A percentile compares a stretch with the other conserved stretches of the same genome.
Conservation (phyloP, 2,113 vertebrate species). For the Montifringilla adamsi region DNA sequence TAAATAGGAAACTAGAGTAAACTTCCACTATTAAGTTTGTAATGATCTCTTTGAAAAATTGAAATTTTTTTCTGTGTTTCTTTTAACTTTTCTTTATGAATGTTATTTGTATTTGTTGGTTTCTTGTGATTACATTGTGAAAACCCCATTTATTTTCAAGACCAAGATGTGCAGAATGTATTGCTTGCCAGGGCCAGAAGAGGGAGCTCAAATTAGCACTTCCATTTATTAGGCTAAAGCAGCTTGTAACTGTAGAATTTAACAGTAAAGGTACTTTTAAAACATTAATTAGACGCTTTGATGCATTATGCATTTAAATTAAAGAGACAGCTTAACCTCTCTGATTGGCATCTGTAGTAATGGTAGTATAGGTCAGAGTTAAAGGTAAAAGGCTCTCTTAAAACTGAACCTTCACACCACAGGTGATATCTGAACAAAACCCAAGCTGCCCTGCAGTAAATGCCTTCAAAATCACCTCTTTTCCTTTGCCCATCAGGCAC, state of each 20-base stretch:
- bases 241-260: not conserved
- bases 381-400: not conserved
- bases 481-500: not conserved
- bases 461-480: not conserved
- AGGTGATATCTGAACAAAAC: not conserved
- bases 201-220: slow-evolving; percentile 8
- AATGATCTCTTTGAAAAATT: not conserved
- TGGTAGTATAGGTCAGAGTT: not conserved
- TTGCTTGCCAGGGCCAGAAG: not conserved
- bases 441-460: not conserved
- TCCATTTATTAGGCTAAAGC: not conserved
- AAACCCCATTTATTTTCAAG: not conserved
- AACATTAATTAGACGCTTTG: not conserved
- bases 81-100: not conserved
- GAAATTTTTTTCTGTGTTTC: not conserved
- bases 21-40: not conserved
- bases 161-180: not conserved
- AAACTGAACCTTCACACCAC: not conserved
- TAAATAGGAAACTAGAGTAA: not conserved
- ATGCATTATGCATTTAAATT: not conserved
- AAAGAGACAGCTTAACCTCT: not conserved
- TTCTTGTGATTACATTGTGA: not conserved
- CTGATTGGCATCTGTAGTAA: not conserved
- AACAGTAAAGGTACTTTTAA: not conserved
- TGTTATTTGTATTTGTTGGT: not conserved